These are phyloP conservation scores for Rhagium mordax DNA, from an alignment of 2,888 invertebrate genomes.

Conservation along the genomic window DNA sequence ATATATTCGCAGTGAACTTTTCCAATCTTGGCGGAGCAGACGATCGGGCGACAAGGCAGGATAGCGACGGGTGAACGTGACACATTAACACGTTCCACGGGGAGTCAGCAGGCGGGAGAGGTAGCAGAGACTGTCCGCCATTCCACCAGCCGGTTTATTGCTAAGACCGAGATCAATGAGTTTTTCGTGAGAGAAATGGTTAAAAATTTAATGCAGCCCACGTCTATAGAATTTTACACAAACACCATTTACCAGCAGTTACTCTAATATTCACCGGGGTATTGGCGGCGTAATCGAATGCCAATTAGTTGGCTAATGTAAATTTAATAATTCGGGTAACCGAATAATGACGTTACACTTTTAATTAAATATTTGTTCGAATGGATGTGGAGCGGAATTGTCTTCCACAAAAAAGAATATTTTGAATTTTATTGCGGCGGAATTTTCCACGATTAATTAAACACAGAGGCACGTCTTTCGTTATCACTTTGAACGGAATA, in stretches of 20 bases:
- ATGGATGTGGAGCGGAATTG: neutral
- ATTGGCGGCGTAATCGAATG: slow-evolving; percentile 6
- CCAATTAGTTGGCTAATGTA: slow-evolving; percentile 21
- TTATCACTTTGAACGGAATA: neutral
- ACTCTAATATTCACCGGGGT: slow-evolving; percentile 1
- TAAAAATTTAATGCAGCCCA: slow-evolving; percentile 64
- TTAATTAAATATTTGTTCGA: neutral
- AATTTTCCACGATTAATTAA: neutral
- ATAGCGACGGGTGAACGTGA: slow-evolving; percentile 66
- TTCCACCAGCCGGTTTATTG: slow-evolving; percentile 32
- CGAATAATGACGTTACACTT: neutral
- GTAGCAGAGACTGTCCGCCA: slow-evolving; percentile 35
- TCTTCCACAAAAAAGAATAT: neutral
- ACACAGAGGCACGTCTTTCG: neutral
- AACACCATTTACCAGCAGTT: slow-evolving; percentile 18
- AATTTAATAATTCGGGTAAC: slow-evolving; percentile 11
- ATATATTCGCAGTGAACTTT: slow-evolving; percentile 61
- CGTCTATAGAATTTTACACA: slow-evolving; percentile 29
- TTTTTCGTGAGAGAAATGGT: slow-evolving; percentile 63
- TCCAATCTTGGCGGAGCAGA: slow-evolving; percentile 64
- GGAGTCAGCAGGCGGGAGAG: slow-evolving; percentile 33
- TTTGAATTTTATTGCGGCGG: neutral
- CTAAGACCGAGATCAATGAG: slow-evolving; percentile 62
- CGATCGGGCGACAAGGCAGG: slow-evolving; percentile 60
- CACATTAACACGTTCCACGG: slow-evolving; percentile 68